Conservation (phyloP, 1,140 invertebrate species). For the Trinorchestia longiramus region DNA sequence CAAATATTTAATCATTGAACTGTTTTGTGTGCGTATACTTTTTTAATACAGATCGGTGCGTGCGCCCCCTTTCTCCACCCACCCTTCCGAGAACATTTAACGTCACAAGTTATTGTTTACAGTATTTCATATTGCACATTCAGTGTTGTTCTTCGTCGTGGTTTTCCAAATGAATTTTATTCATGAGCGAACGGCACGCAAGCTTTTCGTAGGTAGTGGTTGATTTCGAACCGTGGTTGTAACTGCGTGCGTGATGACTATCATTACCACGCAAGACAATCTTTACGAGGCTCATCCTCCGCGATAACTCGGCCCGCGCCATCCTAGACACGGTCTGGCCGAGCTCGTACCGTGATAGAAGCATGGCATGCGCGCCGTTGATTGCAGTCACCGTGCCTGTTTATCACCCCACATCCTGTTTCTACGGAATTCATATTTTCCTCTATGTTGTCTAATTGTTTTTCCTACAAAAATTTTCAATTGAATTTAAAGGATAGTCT, state of each 20-base stretch:
- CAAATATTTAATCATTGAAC: too few species aligned
- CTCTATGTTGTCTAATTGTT: too few species aligned
- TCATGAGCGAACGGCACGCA: neutral
- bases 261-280: slow-evolving; percentile 41
- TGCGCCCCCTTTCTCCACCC: too few species aligned
- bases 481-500: too few species aligned
- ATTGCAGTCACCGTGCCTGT: neutral
- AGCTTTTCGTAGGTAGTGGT: neutral
- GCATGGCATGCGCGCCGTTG: neutral
- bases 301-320: neutral
- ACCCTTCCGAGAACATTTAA: neutral
- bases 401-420: too few species aligned
- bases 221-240: neutral
- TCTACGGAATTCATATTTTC: too few species aligned
- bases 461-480: too few species aligned
- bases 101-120: neutral
- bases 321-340: neutral
- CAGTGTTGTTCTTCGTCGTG: neutral
- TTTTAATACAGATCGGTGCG: too few species aligned
- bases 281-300: slow-evolving; percentile 23
- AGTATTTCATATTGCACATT: neutral
- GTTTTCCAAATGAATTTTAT: neutral
- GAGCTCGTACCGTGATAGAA: neutral
- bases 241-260: slow-evolving; percentile 32
- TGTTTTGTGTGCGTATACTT: too few species aligned